Percentiles rank a stretch among this genome's conserved stretches.
Evolutionary conservation across 2,888 invertebrate genomes (phyloP).

Genomic region (Agriopis marginaria): DNA sequence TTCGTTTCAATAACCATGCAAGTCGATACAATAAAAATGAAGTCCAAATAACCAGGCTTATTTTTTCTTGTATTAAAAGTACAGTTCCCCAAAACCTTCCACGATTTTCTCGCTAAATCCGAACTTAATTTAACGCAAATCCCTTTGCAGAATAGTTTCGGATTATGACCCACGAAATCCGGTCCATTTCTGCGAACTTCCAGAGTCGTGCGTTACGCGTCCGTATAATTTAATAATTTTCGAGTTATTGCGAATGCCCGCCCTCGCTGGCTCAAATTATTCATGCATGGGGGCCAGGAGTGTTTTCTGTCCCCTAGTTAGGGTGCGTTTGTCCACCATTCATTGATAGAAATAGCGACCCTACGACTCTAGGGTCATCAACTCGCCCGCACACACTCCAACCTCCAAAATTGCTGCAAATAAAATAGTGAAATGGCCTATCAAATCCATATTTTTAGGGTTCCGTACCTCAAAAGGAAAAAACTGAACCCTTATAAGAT

Average conservation of each 20-base stretch:
- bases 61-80: background rate
- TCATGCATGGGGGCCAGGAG: conserved; percentile 74
- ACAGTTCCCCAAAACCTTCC: background rate
- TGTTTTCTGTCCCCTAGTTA: conserved; percentile 68
- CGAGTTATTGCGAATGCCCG: conserved; percentile 72
- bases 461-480: too few relatives aligned
- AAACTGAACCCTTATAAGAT: too few relatives aligned
- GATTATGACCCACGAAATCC: conserved; percentile 36
- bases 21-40: background rate
- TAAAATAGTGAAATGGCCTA: too few relatives aligned
- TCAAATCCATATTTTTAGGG: too few relatives aligned
- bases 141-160: conserved; percentile 30
- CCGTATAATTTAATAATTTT: conserved; percentile 82
- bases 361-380: conserved; percentile 12
- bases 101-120: conserved; percentile 15
- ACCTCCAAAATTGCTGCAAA: too few relatives aligned
- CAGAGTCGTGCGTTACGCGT: conserved; percentile 57
- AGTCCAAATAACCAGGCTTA: background rate
- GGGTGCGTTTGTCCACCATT: conserved; percentile 58
- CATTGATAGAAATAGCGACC: conserved; percentile 67
- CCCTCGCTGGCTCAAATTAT: conserved; percentile 73
- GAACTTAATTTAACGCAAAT: conserved; percentile 33
- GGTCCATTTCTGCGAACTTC: conserved; percentile 41
- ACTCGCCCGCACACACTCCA: background rate
- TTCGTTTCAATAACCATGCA: too few relatives aligned